Evolutionary conservation across 2,113 vertebrate genomes (phyloP).

Genomic region (Calidris pygmaea): DNA sequence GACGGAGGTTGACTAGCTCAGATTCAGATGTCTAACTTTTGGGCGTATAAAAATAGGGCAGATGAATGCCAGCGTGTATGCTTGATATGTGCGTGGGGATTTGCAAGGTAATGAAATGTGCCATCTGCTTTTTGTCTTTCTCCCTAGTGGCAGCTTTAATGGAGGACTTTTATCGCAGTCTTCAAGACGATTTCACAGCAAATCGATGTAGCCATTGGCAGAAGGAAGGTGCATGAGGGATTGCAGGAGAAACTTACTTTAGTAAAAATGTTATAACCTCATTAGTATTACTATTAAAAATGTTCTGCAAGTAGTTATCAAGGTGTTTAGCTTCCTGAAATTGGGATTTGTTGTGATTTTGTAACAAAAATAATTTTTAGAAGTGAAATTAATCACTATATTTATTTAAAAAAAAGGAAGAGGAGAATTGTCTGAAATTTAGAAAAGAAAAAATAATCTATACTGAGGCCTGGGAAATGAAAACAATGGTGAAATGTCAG

Average conservation of each 20-base stretch:
- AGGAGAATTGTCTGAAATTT: not conserved
- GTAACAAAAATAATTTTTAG: not conserved
- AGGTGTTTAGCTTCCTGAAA: conserved; percentile 1
- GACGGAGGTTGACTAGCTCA: not conserved
- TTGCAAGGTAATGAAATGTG: not conserved
- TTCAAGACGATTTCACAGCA: not conserved
- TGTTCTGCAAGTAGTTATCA: not conserved
- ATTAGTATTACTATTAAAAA: not conserved
- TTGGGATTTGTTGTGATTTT: not conserved
- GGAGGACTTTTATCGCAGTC: not conserved
- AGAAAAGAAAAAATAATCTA: not conserved
- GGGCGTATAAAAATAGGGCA: not conserved
- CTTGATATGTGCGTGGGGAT: not conserved
- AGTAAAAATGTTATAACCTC: not conserved
- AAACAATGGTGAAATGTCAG: not conserved
- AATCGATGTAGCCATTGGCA: not conserved
- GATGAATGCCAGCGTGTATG: not conserved
- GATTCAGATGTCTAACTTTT: not conserved
- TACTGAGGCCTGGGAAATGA: not conserved
- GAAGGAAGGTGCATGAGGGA: not conserved
- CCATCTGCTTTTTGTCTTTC: conserved; percentile 16
- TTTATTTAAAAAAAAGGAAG: not conserved
- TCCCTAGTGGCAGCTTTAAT: not conserved
- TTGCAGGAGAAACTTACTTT: not conserved
- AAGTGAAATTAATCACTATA: not conserved